Evolutionary conservation across 1,140 invertebrate genomes (phyloP), one percentile per base, ranked within the genome.

Genomic region (Drosophila willistoni): DNA sequence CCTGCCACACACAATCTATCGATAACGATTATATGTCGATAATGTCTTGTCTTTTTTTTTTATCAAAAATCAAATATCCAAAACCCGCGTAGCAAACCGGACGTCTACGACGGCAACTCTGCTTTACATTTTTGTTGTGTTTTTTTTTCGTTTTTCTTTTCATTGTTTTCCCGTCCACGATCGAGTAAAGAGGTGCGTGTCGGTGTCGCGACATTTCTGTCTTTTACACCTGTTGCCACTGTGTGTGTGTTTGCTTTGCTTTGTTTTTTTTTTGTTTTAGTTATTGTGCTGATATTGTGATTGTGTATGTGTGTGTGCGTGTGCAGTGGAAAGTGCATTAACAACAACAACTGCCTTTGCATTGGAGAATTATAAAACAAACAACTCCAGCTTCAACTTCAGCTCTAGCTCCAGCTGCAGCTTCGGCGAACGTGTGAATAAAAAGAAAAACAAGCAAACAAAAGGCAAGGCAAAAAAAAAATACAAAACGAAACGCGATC

Each of bases 281-380:
- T 51, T 47, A 47, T 47, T 47, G 44, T 47, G 44, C n/a, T 14
- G 12, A 39, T 13, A 39, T 13, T 39, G 14, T 47, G 19, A 22
- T 9, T 22, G 44, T 22, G 7, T n/a, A n/a, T 22, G 44, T 12
- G 5, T 47, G 44, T 12, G 9, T 22, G 44, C 19, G 17, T 22
- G 44, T 22, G 17, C 44, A 19, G 44, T 51, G 44, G 44, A 51
- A 51, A 51, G 44, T 51, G 44, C 44, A 51, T 22, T n/a, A 51
- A 51, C 44, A 51, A 51, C 17, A 51, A 51, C 44, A 51, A 51
- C 17, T 51, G 17, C 44, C 3, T 51, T 51, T 51, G 17, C 17
- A 51, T 22, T 22, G 17, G 6, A 29, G 44, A 51, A n/a, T 51
- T 51, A 51, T n/a, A 51, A 51, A 51, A 19, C 44, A 17, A 19